Evolutionary conservation across 2,888 invertebrate species (phyloP), one percentile per base, ranked within the genome.

Genomic region (Unio pictorum): DNA sequence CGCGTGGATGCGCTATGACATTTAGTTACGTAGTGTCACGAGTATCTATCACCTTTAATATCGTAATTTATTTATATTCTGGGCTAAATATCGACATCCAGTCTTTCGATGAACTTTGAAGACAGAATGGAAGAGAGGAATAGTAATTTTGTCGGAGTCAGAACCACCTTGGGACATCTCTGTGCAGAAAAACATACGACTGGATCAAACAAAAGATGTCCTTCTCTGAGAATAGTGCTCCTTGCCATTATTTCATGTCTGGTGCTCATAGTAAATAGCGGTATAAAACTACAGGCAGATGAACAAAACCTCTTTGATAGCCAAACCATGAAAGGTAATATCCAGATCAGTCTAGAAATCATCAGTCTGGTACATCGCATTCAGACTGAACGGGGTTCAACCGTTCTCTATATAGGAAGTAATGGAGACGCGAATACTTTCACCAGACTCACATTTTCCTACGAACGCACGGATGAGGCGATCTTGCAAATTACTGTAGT

Each of bases 311-410:
- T 72, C 2, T 26, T 18, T 1, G 15, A 20, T 26, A 64, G 61
- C 6, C 55, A 62, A 26, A 20, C 18, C 3, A 65, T 68, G 18
- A n/a, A 60, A 26, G 59, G 63, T 0, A 63, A 70, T 23, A 72
- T 85, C n/a, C 45, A 57, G n/a, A 74, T 79, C 68, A 85, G 84
- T 57, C 68, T 83, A 0, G 78, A 84, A 64, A 77, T 79, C 0
- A 81, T 82, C 6, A 67, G 66, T 23, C 74, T 84, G 7, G 71
- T 86, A 1, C 86, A 85, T 65, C 61, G 61, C 23, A 64, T 78
- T 8, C 86, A 86, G 73, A 79, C 81, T 34, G 86, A 86, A 69
- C 64, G 86, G 55, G 86, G 84, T 8, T 81, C 79, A 1, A 79
- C 84, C 0, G 79, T 82, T 1, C 73, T 85, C 4, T 84, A 81